Base-by-base conservation (phyloP, 2,888 invertebrate species). In the Metellina segmentata region DNA sequence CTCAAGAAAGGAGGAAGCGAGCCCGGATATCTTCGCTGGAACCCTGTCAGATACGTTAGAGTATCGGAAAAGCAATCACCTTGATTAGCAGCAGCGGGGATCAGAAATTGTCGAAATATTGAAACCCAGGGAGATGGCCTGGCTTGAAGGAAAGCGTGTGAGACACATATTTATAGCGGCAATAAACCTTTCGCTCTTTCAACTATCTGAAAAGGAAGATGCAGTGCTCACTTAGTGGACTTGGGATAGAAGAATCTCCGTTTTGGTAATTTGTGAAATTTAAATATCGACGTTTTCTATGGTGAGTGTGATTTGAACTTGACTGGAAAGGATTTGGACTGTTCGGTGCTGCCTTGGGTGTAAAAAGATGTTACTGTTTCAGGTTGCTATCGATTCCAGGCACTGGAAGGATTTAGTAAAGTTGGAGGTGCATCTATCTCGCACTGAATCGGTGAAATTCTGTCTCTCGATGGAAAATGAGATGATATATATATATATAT, bases 91-190 rank as follows among this genome's bases (percentile, higher is more conserved):
- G 53, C 72, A 53, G 16, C 11, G 20, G 51, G 86, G 87, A 87
- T 87, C 81, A 75, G 88, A 81, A 88, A 74, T 88, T 81, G 88
- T 88, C 81, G 88, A 88, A 88, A 88, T 88, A 88, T 88, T 88
- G 81, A 88, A 88, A 88, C 88, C 71, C 53, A 7, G 48, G 49
- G 19, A 61, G 72, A 75, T 78, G 78, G 78, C 49, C 52, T 19
- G 51, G 61, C 51, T 51, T 79, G 11, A 13, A 51, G 52, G 48
- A n/a, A 71, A 52, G 69, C 6, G 86, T 16, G 7, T 48, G 51
- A 20, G 88, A 88, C 88, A 81, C 74, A 69, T 88, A 88, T 88
- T 88, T 88, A 88, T 88, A 75, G 81, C 61, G 34, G 81, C 81
- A 81, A 88, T 88, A 88, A 88, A 72, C 53, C 52, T 69, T 2